Conservation (phyloP, 2,888 invertebrate genomes). For the Caenorhabditis japonica region DNA sequence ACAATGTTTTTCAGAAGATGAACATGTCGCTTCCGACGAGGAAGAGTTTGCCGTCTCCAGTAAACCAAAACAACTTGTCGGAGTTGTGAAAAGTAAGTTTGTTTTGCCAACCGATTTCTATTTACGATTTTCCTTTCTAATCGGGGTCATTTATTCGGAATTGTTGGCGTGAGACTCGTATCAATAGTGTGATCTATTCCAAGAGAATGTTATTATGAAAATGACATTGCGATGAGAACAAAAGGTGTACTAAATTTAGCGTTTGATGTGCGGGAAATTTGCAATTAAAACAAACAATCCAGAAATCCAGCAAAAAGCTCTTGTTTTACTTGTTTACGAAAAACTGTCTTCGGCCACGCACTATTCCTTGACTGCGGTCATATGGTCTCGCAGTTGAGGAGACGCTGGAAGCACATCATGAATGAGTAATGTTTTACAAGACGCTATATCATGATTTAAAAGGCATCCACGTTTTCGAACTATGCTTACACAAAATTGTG, state of each 20-base stretch:
- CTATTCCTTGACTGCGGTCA: no score
- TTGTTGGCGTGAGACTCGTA: slow-evolving; percentile 10
- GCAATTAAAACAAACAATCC: no score
- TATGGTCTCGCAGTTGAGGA: no score
- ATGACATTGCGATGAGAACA: slow-evolving; percentile 31
- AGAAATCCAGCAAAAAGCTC: no score
- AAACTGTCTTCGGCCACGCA: no score
- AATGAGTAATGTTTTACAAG: no score
- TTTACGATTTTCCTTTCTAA: neutral
- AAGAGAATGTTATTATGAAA: slow-evolving; percentile 30
- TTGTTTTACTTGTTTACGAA: no score
- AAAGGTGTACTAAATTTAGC: slow-evolving; percentile 5
- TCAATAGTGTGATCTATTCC: slow-evolving; percentile 24
- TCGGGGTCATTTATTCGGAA: slow-evolving; percentile 32
- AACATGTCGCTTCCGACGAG: slow-evolving; percentile 69
- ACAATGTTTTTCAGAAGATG: slow-evolving; percentile 73
- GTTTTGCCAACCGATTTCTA: neutral
- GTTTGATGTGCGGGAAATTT: no score
- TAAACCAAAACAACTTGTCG: slow-evolving; percentile 90
- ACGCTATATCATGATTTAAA: no score
- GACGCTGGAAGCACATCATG: no score
- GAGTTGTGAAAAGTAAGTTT: slow-evolving; percentile 89
- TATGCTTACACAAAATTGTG: no score
- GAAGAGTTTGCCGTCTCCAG: slow-evolving; percentile 80
- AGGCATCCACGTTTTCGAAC: no score